A percentile compares a stretch with the other conserved stretches of the same genome.
Evolutionary conservation across 2,797 vertebrate species (phyloP).

Genomic region (Erpetoichthys calabaricus): DNA sequence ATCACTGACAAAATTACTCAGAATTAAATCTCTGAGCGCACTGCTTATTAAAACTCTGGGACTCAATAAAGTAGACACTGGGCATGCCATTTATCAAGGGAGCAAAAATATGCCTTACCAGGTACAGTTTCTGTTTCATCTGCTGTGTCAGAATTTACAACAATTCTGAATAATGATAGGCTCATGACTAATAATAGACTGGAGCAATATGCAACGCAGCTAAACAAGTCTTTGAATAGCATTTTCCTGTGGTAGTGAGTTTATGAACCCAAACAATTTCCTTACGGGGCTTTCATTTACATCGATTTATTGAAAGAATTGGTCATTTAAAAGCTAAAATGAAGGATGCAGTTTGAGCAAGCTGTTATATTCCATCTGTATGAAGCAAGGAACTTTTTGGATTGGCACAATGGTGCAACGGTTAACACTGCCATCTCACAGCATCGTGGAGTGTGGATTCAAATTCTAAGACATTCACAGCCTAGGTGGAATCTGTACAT

Average conservation of each 20-base stretch:
- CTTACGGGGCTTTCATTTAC: background rate
- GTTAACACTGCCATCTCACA: too few relatives aligned
- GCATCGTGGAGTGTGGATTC: too few relatives aligned
- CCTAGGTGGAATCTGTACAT: too few relatives aligned
- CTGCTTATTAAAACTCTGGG: conserved; percentile 74
- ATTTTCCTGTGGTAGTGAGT: background rate
- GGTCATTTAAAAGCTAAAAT: background rate
- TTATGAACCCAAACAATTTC: background rate
- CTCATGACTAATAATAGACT: conserved; percentile 5
- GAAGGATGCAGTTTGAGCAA: background rate
- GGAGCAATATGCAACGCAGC: conserved; percentile 2
- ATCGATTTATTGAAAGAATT: background rate
- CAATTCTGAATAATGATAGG: conserved; percentile 10
- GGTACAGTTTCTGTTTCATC: conserved; percentile 52
- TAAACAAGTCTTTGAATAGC: conserved; percentile 1
- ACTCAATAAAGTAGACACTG: conserved; percentile 66
- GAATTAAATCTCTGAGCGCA: conserved; percentile 73
- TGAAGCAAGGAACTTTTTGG: too few relatives aligned
- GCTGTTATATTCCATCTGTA: too few relatives aligned
- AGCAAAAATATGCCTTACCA: conserved; percentile 38
- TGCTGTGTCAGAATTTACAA: conserved; percentile 12
- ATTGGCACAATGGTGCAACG: too few relatives aligned
- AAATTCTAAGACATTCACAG: too few relatives aligned
- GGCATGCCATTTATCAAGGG: conserved; percentile 62
- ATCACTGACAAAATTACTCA: conserved; percentile 74